Base-by-base conservation (phyloP, 2,888 invertebrate species). In the Lochmaea capreae region DNA sequence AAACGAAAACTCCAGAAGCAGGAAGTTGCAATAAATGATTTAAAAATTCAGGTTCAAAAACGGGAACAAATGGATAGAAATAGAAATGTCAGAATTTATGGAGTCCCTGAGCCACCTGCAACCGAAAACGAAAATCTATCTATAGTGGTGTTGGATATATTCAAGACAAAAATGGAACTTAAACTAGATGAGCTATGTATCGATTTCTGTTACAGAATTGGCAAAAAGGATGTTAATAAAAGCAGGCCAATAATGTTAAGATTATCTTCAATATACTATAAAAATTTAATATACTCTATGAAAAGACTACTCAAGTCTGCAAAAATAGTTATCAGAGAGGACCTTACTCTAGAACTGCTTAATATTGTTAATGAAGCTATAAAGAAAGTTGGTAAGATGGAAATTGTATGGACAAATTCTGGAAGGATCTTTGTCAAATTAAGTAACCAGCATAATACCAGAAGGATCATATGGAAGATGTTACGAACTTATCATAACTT, bases 311-410 rank as follows among this genome's bases (percentile, higher is more conserved):
- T 57, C 42, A 61, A 68, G 26, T 22, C 18, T 18, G 59, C 68
- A 11, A 58, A 67, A 67, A 67, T 67, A 42, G 22, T 67, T 22
- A 67, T 67, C 10, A 67, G 59, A 67, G 67, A 67, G 59, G 67
- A 67, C 52, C 43, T 59, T 1, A 67, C 67, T 16, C 33, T 18
- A 1, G 59, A 67, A 58, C 67, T 42, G 57, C 14, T 67, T 14
- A 67, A 67, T 3, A 59, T 67, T 59, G 59, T 67, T 18, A 67
- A 18, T 22, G 67, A 67, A 18, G 57, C 67, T 67, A 18, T 67
- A 9, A 57, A 39, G 39, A 67, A 59, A 59, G 16, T 58, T 43
- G 67, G 67, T 18, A 58, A 39, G 43, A 42, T 43, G 11, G 67
- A 39, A 8, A 33, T 42, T 42, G 58, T 67, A 42, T 67, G 67